Evolutionary conservation across 2,888 invertebrate species (phyloP).

Genomic region (Drosophila birchii): DNA sequence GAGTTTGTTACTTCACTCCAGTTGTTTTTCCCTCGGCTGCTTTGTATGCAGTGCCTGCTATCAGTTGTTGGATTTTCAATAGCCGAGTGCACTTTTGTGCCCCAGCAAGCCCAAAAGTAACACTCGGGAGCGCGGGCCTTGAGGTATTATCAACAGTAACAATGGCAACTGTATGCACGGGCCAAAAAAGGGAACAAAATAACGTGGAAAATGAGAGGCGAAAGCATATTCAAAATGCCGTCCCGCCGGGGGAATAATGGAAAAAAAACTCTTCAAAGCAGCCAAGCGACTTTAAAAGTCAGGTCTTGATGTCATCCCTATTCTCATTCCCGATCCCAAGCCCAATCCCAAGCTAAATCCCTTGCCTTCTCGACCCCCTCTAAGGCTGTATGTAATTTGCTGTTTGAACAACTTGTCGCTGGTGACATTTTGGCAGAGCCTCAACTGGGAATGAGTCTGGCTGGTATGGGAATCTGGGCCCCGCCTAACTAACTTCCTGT

Average conservation of each 20-base stretch:
- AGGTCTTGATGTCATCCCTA: slow-evolving; percentile 6
- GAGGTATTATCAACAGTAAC: slow-evolving; percentile 48
- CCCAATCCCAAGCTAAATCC: neutral
- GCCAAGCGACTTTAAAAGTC: slow-evolving; percentile 32
- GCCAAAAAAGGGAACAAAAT: slow-evolving; percentile 1
- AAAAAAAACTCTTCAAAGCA: slow-evolving; percentile 24
- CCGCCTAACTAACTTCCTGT: slow-evolving; percentile 77
- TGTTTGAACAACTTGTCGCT: slow-evolving; percentile 67
- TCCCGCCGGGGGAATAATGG: slow-evolving; percentile 25
- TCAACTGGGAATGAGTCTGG: slow-evolving; percentile 28
- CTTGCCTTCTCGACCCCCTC: neutral
- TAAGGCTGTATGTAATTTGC: slow-evolving; percentile 50
- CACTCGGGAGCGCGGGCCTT: slow-evolving; percentile 40
- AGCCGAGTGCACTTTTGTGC: slow-evolving; percentile 61
- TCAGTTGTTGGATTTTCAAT: slow-evolving; percentile 64
- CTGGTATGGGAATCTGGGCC: slow-evolving; percentile 23
- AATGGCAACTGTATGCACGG: slow-evolving; percentile 17
- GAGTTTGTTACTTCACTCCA: neutral
- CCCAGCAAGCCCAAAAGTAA: slow-evolving; percentile 55
- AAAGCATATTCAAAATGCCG: slow-evolving; percentile 54
- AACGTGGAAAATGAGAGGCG: slow-evolving; percentile 27
- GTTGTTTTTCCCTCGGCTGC: slow-evolving; percentile 48
- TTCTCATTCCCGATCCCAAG: neutral
- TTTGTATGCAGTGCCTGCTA: slow-evolving; percentile 66
- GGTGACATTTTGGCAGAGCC: slow-evolving; percentile 68